Evolutionary conservation across 2,888 invertebrate species (phyloP), one percentile per base, ranked within the genome.

Genomic region (Cyaniris semiargus): DNA sequence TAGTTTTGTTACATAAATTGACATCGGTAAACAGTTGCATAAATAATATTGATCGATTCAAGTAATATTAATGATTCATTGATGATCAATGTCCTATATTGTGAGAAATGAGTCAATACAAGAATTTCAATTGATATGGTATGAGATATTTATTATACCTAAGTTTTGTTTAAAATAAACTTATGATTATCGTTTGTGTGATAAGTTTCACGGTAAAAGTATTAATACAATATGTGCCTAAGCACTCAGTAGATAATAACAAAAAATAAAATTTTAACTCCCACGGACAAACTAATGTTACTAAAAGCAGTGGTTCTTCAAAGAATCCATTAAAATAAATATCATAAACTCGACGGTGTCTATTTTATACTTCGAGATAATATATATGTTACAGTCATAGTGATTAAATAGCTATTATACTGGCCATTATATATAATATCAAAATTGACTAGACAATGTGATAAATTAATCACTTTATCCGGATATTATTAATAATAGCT

Each of bases 11-110:
- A 53, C 71, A 31, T n/a, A n/a, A n/a, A n/a, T 44, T 27, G 53
- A 31, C 10, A 56, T 76, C 27, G 56, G 76, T 71, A 76, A 76
- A 76, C 76, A 76, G 71, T 34, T 31, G 21, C 56, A 76, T 76
- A 76, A 76, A 76, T 76, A 76, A 71, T 70, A 71, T 53, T 71
- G 38, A 76, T 48, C 70, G 70, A 70, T 56, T 71, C 38, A 71
- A 31, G 76, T 31, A 76, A 70, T 48, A 76, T 66, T 44, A 76
- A 76, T 76, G 56, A 70, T 71, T 76, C 76, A 76, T 56, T 53
- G 31, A 76, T 34, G 56, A 71, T 34, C 66, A 53, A 48, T 70
- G 71, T 70, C 76, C 76, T 71, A 76, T 71, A 34, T 76, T 56
- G 34, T 76, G 76, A 76, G 34, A 60, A 58, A 76, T 44, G 48